Conservation (phyloP, 2,888 invertebrate species). For the Netelia inedita region DNA sequence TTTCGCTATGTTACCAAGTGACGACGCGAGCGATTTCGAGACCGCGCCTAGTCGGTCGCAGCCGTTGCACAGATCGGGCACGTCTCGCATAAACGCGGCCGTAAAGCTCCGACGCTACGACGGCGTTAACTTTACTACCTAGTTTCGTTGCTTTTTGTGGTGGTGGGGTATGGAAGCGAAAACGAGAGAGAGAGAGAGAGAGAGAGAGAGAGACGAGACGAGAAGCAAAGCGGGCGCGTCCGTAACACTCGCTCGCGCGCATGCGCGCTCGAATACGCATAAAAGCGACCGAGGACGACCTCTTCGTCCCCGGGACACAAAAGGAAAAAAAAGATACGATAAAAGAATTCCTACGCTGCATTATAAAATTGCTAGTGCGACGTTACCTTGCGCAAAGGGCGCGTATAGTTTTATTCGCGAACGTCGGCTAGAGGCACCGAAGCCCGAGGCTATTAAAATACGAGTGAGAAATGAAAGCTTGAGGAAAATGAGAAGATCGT, state of each 20-base stretch:
- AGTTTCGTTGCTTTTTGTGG: slow-evolving; percentile 37
- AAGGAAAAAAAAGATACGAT: slow-evolving; percentile 10
- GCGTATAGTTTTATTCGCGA: neutral
- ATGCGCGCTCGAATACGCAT: neutral
- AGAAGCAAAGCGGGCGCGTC: slow-evolving; percentile 8
- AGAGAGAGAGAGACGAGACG: slow-evolving; percentile 33
- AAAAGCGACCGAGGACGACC: neutral
- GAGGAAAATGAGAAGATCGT: slow-evolving; percentile 17
- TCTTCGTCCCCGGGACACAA: slow-evolving; percentile 21
- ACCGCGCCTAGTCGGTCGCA: slow-evolving; percentile 55
- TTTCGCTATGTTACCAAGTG: slow-evolving; percentile 12
- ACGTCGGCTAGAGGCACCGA: neutral
- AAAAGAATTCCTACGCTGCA: slow-evolving; percentile 58
- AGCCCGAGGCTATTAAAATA: slow-evolving; percentile 30
- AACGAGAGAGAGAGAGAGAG: slow-evolving; percentile 11
- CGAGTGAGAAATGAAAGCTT: slow-evolving; percentile 26
- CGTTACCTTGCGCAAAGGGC: neutral
- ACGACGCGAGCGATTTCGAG: slow-evolving; percentile 45
- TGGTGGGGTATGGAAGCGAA: slow-evolving; percentile 17
- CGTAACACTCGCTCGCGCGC: neutral
- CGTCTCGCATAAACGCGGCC: slow-evolving; percentile 66
- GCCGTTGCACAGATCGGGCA: slow-evolving; percentile 50
- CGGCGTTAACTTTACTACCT: slow-evolving; percentile 71
- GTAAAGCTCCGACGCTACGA: slow-evolving; percentile 68
- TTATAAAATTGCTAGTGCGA: slow-evolving; percentile 53